Percentiles rank a stretch among this genome's conserved stretches.
phyloP scores from a whole-genome alignment of 2,113 vertebrate genomes.

The Cottus gobio region DNA sequence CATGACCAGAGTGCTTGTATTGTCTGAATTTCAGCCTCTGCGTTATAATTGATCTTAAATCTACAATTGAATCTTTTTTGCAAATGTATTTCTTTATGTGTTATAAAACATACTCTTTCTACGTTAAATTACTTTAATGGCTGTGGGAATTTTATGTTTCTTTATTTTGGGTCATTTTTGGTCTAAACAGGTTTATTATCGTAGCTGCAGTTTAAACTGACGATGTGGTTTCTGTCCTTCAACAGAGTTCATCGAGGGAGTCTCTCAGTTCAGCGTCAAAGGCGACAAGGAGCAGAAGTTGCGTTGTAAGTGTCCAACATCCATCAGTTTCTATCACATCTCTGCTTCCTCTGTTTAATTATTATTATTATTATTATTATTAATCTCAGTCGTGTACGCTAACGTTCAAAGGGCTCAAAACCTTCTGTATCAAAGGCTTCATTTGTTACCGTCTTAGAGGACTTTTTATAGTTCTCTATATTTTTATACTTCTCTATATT shows the following conservation, averaged over 20 bases:
- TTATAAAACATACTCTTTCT: too few relatives aligned
- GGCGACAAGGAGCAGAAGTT: constrained; percentile 96
- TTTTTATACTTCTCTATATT: not conserved
- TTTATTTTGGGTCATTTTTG: not conserved
- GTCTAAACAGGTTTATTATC: not conserved
- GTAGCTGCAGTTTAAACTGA: not conserved
- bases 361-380: not conserved
- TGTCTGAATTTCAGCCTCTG: too few relatives aligned
- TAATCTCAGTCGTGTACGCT: not conserved
- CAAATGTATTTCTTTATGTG: too few relatives aligned
- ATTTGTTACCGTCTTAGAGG: not conserved
- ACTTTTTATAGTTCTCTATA: not conserved
- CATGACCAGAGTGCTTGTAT: not conserved
- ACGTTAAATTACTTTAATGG: too few relatives aligned
- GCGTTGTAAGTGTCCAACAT: constrained; percentile 88
- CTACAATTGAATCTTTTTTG: too few relatives aligned
- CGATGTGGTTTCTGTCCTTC: not conserved
- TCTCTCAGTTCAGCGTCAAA: constrained; percentile 97
- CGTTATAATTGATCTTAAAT: too few relatives aligned
- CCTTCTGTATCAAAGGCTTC: not conserved
- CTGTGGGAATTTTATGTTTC: too few relatives aligned
- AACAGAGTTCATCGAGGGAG: constrained; percentile 95
- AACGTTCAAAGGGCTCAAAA: not conserved
- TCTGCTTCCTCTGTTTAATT: not conserved
- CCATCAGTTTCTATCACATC: not conserved